Conservation (phyloP, 2,797 vertebrate genomes). For the Numenius phaeopus region DNA sequence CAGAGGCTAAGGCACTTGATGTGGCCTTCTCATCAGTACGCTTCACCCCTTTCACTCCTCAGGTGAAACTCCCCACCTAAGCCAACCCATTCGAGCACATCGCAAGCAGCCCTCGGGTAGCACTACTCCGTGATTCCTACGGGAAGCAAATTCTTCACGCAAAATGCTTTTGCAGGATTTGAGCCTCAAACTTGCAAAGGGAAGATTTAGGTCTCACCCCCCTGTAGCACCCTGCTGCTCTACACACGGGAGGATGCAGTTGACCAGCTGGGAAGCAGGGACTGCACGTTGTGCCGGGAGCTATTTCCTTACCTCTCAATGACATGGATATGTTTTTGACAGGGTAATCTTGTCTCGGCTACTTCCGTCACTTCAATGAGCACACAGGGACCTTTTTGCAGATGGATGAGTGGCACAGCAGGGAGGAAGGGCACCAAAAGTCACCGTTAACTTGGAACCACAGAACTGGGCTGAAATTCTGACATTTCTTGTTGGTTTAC, state of each 20-base stretch:
- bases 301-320: fast-evolving
- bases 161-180: background rate
- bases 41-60: background rate
- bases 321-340: fast-evolving
- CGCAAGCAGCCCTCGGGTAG: background rate
- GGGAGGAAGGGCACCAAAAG: background rate
- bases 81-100: background rate
- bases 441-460: background rate
- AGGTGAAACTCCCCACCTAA: background rate
- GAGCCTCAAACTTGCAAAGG: background rate
- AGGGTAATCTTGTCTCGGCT: background rate
- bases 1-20: background rate
- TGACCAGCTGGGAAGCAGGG: fast-evolving
- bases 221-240: background rate
- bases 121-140: background rate
- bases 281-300: background rate
- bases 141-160: background rate
- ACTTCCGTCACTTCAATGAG: background rate
- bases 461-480: background rate
- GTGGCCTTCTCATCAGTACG: fast-evolving
- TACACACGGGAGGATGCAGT: background rate
- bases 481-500: background rate
- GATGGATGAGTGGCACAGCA: background rate
- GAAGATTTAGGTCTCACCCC: background rate
- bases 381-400: background rate